phyloP scores from a whole-genome alignment of 2,797 vertebrate species.

The Pangasius djambal region DNA sequence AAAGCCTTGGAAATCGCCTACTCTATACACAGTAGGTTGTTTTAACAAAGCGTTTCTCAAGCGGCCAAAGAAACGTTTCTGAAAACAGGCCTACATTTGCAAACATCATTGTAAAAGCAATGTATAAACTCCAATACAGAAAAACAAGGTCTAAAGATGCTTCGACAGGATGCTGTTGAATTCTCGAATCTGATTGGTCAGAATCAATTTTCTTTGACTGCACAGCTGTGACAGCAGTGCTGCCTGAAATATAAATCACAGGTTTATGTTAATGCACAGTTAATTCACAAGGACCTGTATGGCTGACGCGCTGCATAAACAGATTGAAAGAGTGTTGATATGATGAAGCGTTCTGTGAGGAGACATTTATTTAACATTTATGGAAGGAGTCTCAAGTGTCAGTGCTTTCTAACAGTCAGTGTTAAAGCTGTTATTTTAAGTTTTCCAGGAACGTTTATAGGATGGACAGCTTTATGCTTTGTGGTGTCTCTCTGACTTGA shows the following conservation, averaged over 20 bases:
- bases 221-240: neutral
- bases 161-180: too few species aligned
- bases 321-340: neutral
- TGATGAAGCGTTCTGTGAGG: neutral
- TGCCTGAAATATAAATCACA: neutral
- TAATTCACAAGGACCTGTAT: neutral
- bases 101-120: neutral
- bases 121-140: neutral
- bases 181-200: neutral
- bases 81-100: neutral
- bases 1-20: neutral
- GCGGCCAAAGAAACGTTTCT: neutral
- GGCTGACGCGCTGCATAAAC: neutral
- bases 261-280: neutral
- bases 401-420: neutral
- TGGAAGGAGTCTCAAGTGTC: neutral
- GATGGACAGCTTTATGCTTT: neutral
- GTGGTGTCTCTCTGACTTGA: neutral
- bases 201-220: neutral
- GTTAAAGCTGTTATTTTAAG: neutral
- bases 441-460: neutral
- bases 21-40: neutral
- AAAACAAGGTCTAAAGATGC: neutral
- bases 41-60: neutral
- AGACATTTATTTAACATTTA: neutral